Base-by-base conservation (phyloP, 2,113 vertebrate genomes). In the Psephotus haematonotus region DNA sequence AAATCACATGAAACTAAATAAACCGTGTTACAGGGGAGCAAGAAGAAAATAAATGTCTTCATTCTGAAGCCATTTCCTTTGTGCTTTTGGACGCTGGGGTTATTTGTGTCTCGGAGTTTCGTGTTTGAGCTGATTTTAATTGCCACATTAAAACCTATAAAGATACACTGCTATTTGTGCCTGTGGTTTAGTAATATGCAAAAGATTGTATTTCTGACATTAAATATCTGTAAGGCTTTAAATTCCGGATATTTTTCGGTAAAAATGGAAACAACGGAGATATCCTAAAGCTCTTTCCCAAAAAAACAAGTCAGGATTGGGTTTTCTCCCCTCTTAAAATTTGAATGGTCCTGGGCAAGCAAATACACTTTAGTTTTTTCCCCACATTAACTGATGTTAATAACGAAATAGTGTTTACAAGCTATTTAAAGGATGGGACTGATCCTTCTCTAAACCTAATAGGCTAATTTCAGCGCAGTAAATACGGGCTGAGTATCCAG, bases 31-130 rank as follows among this genome's bases (percentile, higher is more conserved):
- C 49, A 63, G 37, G 75, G 52, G 84, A 92, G 70, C 83, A 93
- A 93, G 90, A 80, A 93, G 90, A 89, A 93, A 95, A 80, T 39
- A 91, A 92, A 93, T 53, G 82, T 71, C 81, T 95, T 95, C 80
- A 90, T 89, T 69, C 94, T 63, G 47, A 80, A 96, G 72, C 82
- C 53, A 86, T 96, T 93, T 96, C 83, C 92, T 93, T 69, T 63
- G 77, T 82, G 93, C 67, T 88, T 87, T 83, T 65, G 60, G 70
- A 68, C 70, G 82, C 44, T 7, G 13, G 80, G 88, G 80, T 39
- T 75, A 19, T 93, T 90, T 86, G 55, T 44, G 15, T 55, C 46
- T 52, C 62, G 13, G 86, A 78, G 44, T 84, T 89, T 59, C 83
- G 8, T 13, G n/a, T 72, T 91, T 83, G 74, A 43, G 62, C 83